phyloP scores from a whole-genome alignment of 2,888 invertebrate species.

The Coelinius sp. region DNA sequence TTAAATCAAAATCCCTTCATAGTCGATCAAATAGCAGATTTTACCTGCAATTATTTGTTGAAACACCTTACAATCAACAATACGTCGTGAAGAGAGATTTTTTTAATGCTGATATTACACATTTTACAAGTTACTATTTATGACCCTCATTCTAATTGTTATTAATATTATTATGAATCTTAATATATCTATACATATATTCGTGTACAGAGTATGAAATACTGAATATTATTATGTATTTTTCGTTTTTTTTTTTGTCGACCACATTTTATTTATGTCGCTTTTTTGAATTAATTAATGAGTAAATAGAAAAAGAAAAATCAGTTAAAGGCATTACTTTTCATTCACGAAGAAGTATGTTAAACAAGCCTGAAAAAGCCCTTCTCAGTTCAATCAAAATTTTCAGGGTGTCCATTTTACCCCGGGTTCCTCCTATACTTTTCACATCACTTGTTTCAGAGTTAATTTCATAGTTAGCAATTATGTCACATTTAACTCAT shows the following conservation, averaged over 20 bases:
- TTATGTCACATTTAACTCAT: not conserved
- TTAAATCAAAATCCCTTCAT: constrained; percentile 51
- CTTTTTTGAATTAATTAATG: constrained; percentile 21
- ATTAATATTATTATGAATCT: constrained; percentile 52
- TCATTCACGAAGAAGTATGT: too few relatives aligned
- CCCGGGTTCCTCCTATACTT: not conserved
- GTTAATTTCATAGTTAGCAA: too few relatives aligned
- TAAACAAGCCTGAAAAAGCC: too few relatives aligned
- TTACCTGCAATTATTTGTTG: constrained; percentile 48
- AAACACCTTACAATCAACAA: constrained; percentile 5
- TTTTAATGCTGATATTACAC: constrained; percentile 62
- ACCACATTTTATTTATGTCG: constrained; percentile 33
- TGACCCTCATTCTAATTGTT: constrained; percentile 62
- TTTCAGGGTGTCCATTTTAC: too few relatives aligned
- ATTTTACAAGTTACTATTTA: constrained; percentile 68
- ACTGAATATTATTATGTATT: constrained; percentile 54
- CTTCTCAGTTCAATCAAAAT: too few relatives aligned
- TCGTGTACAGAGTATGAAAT: constrained; percentile 58
- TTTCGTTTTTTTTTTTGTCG: constrained; percentile 50
- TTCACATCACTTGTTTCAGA: too few relatives aligned
- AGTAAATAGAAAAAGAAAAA: not conserved
- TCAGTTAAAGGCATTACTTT: too few relatives aligned
- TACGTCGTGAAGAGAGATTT: constrained; percentile 53
- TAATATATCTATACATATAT: constrained; percentile 36
- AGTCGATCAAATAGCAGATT: constrained; percentile 58